Conservation (phyloP, 53 echinoderm and acorn worm genomes). For the Apostichopus leukothele region DNA sequence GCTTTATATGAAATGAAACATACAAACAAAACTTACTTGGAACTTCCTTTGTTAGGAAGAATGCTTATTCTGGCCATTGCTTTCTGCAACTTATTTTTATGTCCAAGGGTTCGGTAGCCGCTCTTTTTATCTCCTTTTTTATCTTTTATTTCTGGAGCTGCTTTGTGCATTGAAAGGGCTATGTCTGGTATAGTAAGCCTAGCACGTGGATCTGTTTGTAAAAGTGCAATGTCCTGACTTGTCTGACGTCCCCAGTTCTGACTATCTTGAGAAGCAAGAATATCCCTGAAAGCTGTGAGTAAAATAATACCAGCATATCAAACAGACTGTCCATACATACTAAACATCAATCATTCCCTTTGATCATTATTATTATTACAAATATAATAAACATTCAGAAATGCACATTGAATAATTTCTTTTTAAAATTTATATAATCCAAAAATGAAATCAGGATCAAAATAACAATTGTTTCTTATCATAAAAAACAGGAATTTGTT, state of each 20-base stretch:
- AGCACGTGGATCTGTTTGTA: constrained; percentile 94
- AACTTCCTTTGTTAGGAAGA: constrained; percentile 88
- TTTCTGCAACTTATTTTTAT: constrained; percentile 84
- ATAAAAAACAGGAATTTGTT: too few relatives aligned
- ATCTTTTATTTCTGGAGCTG: constrained; percentile 90
- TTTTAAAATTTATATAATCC: too few relatives aligned
- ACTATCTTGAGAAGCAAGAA: constrained; percentile 92
- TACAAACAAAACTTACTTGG: constrained; percentile 66
- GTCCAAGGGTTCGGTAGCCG: constrained; percentile 71
- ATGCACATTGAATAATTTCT: too few relatives aligned
- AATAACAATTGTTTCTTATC: too few relatives aligned
- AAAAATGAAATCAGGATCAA: too few relatives aligned
- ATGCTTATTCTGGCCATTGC: constrained; percentile 97
- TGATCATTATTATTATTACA: too few relatives aligned
- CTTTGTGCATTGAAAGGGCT: constrained; percentile 61
- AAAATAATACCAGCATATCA: background rate
- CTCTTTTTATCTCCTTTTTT: constrained; percentile 88
- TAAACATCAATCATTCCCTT: background rate
- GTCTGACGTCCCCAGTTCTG: constrained; percentile 78
- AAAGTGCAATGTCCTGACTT: constrained; percentile 89
- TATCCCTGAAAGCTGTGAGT: constrained; percentile 84
- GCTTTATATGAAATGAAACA: background rate
- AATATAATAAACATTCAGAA: too few relatives aligned
- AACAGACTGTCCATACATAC: background rate
- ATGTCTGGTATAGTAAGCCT: constrained; percentile 86